A percentile compares a stretch with the other conserved stretches of the same genome.
These are phyloP conservation scores for Rhea pennata DNA, from an alignment of 2,113 vertebrate species.

Conservation along the genomic window DNA sequence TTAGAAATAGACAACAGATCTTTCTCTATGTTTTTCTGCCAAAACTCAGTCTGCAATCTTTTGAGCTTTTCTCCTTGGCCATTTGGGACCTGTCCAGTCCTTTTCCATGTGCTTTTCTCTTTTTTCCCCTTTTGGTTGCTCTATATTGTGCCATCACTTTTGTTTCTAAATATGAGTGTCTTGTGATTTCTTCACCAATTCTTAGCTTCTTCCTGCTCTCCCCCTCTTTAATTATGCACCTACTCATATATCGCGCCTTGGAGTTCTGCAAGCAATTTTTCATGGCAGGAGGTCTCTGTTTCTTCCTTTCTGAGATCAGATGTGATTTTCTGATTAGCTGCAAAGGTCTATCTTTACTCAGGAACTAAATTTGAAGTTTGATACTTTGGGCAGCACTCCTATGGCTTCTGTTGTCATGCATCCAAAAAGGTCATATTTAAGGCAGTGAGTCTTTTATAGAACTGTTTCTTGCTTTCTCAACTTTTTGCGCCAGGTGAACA, in stretches of 20 bases:
- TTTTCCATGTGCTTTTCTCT: constrained; percentile 48
- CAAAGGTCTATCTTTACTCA: background rate
- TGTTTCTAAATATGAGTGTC: constrained; percentile 49
- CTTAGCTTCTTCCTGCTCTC: background rate
- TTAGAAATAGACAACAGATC: constrained; percentile 61
- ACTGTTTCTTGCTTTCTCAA: background rate
- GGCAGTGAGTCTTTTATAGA: background rate
- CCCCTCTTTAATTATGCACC: constrained; percentile 46
- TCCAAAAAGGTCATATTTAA: background rate
- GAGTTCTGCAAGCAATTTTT: constrained; percentile 11
- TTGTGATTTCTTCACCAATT: constrained; percentile 38
- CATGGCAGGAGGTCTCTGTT: background rate
- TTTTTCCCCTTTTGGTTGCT: constrained; percentile 3
- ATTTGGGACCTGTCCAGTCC: constrained; percentile 59
- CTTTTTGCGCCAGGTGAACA: background rate
- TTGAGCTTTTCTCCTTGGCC: constrained; percentile 48
- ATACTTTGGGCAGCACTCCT: background rate
- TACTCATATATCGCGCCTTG: constrained; percentile 4
- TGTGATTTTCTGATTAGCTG: background rate
- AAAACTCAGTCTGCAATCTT: constrained; percentile 39
- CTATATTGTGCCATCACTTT: constrained; percentile 48
- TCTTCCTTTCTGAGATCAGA: background rate
- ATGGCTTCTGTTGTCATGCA: background rate
- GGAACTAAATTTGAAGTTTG: background rate
- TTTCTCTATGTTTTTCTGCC: constrained; percentile 62